Percentiles rank a stretch among this genome's conserved stretches.
Conservation (phyloP, 2,888 invertebrate species). For the Apodemia hepburni region DNA sequence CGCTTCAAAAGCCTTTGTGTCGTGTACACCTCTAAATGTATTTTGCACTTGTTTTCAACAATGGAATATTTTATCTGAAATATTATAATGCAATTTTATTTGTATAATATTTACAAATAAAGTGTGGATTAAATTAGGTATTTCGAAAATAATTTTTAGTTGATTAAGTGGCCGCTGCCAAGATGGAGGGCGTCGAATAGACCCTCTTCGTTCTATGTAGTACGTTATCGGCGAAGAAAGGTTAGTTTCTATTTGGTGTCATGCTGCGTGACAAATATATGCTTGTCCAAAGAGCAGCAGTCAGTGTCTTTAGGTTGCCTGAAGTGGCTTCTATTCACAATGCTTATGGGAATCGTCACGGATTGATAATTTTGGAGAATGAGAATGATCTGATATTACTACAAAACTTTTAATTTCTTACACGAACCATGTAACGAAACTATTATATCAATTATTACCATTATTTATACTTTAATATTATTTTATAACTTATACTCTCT, state of each 20-base stretch:
- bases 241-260: constrained; percentile 49
- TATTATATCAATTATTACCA: too few relatives aligned
- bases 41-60: constrained; percentile 13
- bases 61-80: constrained; percentile 2
- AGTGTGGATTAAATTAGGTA: constrained; percentile 26
- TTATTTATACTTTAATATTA: too few relatives aligned
- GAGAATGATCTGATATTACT: not conserved
- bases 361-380: not conserved
- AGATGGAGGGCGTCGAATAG: constrained; percentile 77
- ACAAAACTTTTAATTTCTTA: not conserved
- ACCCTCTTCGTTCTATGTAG: constrained; percentile 62
- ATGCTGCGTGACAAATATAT: constrained; percentile 26
- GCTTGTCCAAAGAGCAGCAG: constrained; percentile 17
- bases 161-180: constrained; percentile 74
- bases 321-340: constrained; percentile 3
- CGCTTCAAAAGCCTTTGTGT: constrained; percentile 25
- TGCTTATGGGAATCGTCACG: constrained; percentile 1
- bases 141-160: constrained; percentile 61
- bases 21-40: constrained; percentile 29
- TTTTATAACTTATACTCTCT: too few relatives aligned
- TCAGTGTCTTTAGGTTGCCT: constrained; percentile 2
- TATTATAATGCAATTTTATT: constrained; percentile 6
- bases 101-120: not conserved
- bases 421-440: not conserved
- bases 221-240: constrained; percentile 54